phyloP scores from a whole-genome alignment of 2,888 invertebrate species.

The Cheilosia pagana region DNA sequence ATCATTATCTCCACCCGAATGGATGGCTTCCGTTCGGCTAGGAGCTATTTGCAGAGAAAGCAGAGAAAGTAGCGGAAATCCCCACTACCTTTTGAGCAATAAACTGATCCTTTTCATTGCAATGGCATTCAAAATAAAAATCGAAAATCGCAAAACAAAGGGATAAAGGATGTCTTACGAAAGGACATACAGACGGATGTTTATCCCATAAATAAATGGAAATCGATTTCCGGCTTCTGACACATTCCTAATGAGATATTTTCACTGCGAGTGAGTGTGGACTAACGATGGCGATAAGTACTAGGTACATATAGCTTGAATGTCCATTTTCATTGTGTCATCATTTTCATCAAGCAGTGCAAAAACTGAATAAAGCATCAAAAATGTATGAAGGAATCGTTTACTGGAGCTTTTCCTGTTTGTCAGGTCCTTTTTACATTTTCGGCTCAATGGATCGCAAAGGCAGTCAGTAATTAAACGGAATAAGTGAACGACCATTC shows the following conservation, averaged over 20 bases:
- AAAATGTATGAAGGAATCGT: constrained; percentile 23
- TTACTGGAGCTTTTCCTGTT: constrained; percentile 12
- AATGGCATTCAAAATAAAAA: not conserved
- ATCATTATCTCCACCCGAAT: not conserved
- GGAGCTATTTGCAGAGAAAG: not conserved
- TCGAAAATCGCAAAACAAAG: not conserved
- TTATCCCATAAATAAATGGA: constrained; percentile 48
- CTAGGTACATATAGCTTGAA: too few relatives aligned
- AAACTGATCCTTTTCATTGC: constrained; percentile 18
- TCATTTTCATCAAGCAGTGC: not conserved
- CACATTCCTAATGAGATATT: constrained; percentile 58
- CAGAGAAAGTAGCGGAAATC: constrained; percentile 12
- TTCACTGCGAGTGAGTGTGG: not conserved
- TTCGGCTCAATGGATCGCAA: constrained; percentile 6
- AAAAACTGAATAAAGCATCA: not conserved
- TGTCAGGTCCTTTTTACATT: not conserved
- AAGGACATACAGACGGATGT: constrained; percentile 34
- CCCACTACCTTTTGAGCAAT: constrained; percentile 26
- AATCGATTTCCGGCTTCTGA: constrained; percentile 57
- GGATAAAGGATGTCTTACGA: constrained; percentile 2
- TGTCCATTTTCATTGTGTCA: constrained; percentile 2
- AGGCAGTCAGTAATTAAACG: constrained; percentile 8
- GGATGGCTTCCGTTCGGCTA: not conserved
- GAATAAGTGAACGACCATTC: constrained; percentile 1
- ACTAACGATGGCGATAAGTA: not conserved